phyloP scores from a whole-genome alignment of 2,113 vertebrate species.

The Podarcis muralis region DNA sequence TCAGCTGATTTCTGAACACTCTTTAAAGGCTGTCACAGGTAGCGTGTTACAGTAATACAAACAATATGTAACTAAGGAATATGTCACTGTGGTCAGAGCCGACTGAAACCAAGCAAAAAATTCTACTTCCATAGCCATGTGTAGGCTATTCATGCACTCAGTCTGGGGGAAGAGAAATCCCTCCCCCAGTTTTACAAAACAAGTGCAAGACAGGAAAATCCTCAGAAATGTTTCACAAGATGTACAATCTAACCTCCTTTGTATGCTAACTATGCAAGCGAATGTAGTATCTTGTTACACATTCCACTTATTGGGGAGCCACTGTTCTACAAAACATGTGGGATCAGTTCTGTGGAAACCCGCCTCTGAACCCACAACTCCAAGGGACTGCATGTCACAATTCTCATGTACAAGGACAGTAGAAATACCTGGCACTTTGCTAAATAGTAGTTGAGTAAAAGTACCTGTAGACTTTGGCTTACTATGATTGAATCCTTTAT shows the following conservation, averaged over 20 bases:
- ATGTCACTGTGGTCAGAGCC: neutral
- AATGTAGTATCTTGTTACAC: neutral
- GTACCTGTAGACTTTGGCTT: constrained; percentile 97
- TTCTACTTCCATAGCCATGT: neutral
- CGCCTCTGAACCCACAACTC: neutral
- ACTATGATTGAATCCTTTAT: constrained; percentile 90
- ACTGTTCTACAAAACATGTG: neutral
- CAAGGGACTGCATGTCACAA: neutral
- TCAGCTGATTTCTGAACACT: neutral
- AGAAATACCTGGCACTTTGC: neutral
- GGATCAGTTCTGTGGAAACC: neutral
- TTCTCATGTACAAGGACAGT: neutral
- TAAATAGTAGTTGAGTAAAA: constrained; percentile 19
- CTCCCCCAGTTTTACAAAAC: too few species aligned
- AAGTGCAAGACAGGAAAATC: too few species aligned
- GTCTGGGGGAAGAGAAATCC: neutral
- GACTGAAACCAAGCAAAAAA: neutral
- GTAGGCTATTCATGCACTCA: neutral
- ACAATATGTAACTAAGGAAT: neutral
- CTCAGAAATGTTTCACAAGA: neutral
- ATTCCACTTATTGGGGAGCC: too few species aligned
- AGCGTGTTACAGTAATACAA: neutral
- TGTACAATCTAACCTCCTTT: too few species aligned
- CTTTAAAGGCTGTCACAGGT: neutral
- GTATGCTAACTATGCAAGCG: neutral